phyloP scores from a whole-genome alignment of 35 echinoderm and acorn worm genomes.

The Heliocidaris erythrogramma region DNA sequence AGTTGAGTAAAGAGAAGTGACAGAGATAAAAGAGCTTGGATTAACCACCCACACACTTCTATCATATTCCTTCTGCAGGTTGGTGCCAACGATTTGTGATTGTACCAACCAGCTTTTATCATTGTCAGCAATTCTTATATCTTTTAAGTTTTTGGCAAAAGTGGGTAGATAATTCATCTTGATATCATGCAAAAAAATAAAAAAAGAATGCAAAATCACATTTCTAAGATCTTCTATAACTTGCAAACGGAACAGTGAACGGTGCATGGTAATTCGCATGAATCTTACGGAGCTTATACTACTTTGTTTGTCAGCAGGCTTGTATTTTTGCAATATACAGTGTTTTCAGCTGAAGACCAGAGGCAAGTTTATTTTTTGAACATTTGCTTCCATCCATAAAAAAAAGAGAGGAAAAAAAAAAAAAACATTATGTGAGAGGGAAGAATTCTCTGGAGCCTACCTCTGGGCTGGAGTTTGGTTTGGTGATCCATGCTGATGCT shows the following conservation, averaged over 20 bases:
- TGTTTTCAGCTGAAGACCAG: background rate
- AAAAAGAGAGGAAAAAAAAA: background rate
- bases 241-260: background rate
- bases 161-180: background rate
- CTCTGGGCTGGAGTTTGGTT: conserved; percentile 80
- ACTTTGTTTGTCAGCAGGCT: background rate
- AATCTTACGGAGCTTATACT: background rate
- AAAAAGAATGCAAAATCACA: too few species aligned
- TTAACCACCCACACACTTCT: background rate
- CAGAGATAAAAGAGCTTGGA: background rate
- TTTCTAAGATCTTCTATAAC: too few species aligned
- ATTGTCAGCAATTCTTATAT: background rate
- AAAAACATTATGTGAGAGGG: background rate
- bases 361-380: background rate
- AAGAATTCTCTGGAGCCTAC: background rate
- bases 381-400: background rate
- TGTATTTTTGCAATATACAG: too few species aligned
- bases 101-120: background rate
- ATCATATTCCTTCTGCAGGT: background rate
- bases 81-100: background rate
- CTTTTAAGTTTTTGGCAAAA: background rate
- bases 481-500: conserved; percentile 80
- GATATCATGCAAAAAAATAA: background rate
- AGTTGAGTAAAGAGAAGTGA: background rate
- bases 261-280: background rate